These are phyloP conservation scores for Nixonia krombeini DNA, from an alignment of 1,140 invertebrate species.

Conservation along the genomic window DNA sequence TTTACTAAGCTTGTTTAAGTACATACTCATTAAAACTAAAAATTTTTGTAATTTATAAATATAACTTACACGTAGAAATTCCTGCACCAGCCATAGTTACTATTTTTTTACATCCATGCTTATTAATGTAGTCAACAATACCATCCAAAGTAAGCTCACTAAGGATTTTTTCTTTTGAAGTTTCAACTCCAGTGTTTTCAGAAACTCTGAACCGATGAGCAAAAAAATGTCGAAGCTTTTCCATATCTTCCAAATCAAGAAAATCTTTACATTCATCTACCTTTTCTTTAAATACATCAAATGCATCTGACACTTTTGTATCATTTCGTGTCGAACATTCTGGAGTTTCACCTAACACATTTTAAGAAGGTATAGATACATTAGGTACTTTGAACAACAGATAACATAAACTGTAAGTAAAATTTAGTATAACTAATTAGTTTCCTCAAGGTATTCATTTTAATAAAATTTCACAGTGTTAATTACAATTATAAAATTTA, in stretches of 20 bases:
- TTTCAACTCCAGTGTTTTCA: constrained; percentile 19
- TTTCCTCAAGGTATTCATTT: too few relatives aligned
- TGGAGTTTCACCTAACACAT: too few relatives aligned
- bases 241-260: constrained; percentile 45
- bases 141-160: constrained; percentile 77
- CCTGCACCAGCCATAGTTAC: constrained; percentile 95
- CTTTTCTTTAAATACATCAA: background rate
- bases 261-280: constrained; percentile 10
- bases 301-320: background rate
- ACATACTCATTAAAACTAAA: too few relatives aligned
- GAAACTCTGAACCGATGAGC: constrained; percentile 51
- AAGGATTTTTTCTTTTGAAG: constrained; percentile 43
- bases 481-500: too few relatives aligned
- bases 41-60: too few relatives aligned
- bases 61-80: constrained; percentile 92
- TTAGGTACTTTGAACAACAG: too few relatives aligned
- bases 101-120: constrained; percentile 85
- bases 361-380: too few relatives aligned
- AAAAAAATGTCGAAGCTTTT: constrained; percentile 59
- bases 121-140: constrained; percentile 80
- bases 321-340: too few relatives aligned
- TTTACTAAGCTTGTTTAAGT: constrained; percentile 15
- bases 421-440: too few relatives aligned
- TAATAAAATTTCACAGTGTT: too few relatives aligned
- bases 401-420: too few relatives aligned